phyloP scores from a whole-genome alignment of 64 coral and sea anemone genomes.

The Pachyseris speciosa region DNA sequence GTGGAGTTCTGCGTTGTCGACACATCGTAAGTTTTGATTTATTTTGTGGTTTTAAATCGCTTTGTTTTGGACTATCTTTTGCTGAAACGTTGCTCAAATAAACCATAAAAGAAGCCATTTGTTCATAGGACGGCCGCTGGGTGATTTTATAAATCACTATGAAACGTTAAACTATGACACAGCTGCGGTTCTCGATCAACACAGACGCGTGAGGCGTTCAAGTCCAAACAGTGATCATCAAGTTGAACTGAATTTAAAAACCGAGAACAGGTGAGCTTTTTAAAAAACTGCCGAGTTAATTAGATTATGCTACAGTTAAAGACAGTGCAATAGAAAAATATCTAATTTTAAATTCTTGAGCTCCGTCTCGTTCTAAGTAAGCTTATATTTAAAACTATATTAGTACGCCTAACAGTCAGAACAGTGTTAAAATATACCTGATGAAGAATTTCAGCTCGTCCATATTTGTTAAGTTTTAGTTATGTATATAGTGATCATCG shows the following conservation, averaged over 20 bases:
- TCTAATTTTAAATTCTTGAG: not conserved
- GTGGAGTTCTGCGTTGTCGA: no score
- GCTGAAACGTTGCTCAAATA: no score
- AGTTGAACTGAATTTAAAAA: slow-evolving; percentile 77
- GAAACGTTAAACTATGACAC: slow-evolving; percentile 83
- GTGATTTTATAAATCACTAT: slow-evolving; percentile 76
- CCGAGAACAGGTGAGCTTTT: slow-evolving; percentile 70
- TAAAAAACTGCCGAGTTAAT: not conserved
- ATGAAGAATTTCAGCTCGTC: no score
- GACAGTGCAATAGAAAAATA: not conserved
- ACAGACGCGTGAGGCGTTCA: slow-evolving; percentile 74
- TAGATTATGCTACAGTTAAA: not conserved
- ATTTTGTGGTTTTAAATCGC: no score
- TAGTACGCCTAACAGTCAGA: no score
- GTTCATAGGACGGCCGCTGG: slow-evolving; percentile 63
- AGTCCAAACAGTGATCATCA: slow-evolving; percentile 29
- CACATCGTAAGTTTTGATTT: no score
- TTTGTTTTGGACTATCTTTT: no score
- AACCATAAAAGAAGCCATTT: not conserved
- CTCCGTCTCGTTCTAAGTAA: no score
- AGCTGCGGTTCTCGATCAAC: slow-evolving; percentile 47
- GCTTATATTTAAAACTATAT: no score
- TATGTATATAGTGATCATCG: no score
- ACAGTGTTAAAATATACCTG: no score
- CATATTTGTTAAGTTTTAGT: no score